A percentile compares a stretch with the other conserved stretches of the same genome.
Conservation (phyloP, 2,797 vertebrate genomes). For the Falco peregrinus region DNA sequence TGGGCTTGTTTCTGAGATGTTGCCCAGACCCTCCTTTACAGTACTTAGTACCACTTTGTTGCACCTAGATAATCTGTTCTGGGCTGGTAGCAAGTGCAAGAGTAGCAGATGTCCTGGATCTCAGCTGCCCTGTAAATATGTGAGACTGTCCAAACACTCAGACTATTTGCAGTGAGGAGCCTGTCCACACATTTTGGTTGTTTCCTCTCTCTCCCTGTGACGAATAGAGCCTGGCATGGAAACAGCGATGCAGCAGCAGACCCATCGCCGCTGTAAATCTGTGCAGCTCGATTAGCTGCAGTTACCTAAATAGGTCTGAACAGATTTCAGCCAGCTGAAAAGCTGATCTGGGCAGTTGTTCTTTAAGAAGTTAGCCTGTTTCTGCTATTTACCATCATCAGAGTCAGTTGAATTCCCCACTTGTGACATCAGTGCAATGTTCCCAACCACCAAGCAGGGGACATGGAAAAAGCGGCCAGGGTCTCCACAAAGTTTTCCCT, state of each 20-base stretch:
- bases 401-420: not conserved
- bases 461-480: not conserved
- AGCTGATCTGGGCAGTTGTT: not conserved
- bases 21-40: not conserved
- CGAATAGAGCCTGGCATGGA: not conserved
- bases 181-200: not conserved
- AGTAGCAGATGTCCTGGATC: not conserved
- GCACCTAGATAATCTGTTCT: not conserved
- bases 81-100: not conserved
- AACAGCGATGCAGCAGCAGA: not conserved
- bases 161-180: not conserved
- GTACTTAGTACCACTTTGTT: not conserved
- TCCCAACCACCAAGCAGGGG: not conserved
- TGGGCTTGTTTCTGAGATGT: not conserved
- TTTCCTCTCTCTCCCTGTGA: not conserved
- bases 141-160: not conserved
- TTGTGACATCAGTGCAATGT: constrained; percentile 10
- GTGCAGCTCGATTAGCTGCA: fast-evolving
- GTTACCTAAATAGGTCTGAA: not conserved
- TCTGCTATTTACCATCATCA: not conserved
- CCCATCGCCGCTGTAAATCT: not conserved
- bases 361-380: not conserved
- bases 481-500: not conserved
- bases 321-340: not conserved
- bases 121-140: not conserved